phyloP scores from a whole-genome alignment of 1,140 invertebrate genomes.

The Drosophila bocqueti region DNA sequence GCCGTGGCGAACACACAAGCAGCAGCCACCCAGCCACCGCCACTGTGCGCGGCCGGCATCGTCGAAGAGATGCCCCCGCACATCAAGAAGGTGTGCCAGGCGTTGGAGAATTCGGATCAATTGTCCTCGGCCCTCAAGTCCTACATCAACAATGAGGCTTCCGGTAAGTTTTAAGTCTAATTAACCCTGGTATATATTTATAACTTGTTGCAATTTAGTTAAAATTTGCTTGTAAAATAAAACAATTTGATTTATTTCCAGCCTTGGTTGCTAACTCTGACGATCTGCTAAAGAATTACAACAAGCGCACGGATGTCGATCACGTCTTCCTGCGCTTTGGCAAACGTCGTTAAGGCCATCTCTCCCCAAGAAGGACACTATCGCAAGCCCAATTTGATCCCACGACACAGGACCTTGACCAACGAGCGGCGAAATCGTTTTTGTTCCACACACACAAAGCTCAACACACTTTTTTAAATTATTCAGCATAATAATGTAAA shows the following conservation, averaged over 20 bases:
- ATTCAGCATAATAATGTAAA: constrained; percentile 54
- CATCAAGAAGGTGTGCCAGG: constrained; percentile 81
- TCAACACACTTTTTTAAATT: constrained; percentile 49
- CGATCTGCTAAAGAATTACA: constrained; percentile 84
- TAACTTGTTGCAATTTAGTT: not conserved
- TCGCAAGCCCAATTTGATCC: not conserved
- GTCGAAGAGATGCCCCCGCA: constrained; percentile 82
- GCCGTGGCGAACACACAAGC: constrained; percentile 44
- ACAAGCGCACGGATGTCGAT: constrained; percentile 91
- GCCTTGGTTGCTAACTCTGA: constrained; percentile 77
- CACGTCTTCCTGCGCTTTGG: constrained; percentile 92
- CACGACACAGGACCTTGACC: constrained; percentile 46
- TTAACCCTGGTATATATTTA: too few relatives aligned
- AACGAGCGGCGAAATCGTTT: constrained; percentile 51
- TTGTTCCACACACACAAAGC: constrained; percentile 36
- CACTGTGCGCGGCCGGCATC: constrained; percentile 77
- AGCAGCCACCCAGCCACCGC: constrained; percentile 54
- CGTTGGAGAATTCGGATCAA: constrained; percentile 82
- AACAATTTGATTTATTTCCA: constrained; percentile 25
- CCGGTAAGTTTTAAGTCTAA: constrained; percentile 53
- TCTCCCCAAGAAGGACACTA: not conserved
- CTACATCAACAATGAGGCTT: constrained; percentile 84
- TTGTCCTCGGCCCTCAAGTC: constrained; percentile 74
- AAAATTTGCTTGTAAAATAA: not conserved
- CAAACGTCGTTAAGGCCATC: constrained; percentile 85